Evolutionary conservation across 2,888 invertebrate species (phyloP).

Genomic region (Dryobota labecula): DNA sequence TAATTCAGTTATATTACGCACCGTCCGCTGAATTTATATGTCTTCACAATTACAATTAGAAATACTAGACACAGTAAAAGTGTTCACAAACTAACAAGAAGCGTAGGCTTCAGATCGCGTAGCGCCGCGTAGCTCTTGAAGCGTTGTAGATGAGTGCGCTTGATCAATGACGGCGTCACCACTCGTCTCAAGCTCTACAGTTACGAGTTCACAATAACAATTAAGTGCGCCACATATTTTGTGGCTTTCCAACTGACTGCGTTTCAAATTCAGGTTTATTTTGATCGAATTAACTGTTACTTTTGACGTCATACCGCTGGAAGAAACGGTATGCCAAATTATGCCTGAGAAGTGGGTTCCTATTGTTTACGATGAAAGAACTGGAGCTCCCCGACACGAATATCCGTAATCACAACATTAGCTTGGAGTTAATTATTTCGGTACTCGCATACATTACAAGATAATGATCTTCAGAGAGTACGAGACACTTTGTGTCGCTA

Average conservation of each 20-base stretch:
- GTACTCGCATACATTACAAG: conserved; percentile 45
- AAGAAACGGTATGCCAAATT: conserved; percentile 89
- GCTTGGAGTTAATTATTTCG: conserved; percentile 59
- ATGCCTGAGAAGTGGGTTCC: conserved; percentile 86
- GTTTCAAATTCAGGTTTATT: conserved; percentile 78
- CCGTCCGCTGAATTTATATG: conserved; percentile 1
- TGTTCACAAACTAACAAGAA: conserved; percentile 23
- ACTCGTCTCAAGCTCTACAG: conserved; percentile 57
- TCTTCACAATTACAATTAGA: conserved; percentile 13
- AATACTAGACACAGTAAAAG: conserved; percentile 12
- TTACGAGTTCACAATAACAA: conserved; percentile 68
- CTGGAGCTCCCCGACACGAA: conserved; percentile 69
- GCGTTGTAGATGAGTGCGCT: conserved; percentile 64
- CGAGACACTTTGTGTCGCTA: conserved; percentile 14
- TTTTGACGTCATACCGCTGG: conserved; percentile 79
- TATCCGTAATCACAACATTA: conserved; percentile 59
- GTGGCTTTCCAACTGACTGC: conserved; percentile 74
- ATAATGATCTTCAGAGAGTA: conserved; percentile 43
- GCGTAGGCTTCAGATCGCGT: conserved; percentile 65
- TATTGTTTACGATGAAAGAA: conserved; percentile 82
- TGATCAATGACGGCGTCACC: conserved; percentile 65
- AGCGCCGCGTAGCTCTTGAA: conserved; percentile 74
- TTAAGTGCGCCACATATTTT: conserved; percentile 73
- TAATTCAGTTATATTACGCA: conserved; percentile 7
- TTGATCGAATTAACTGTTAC: conserved; percentile 84